Conservation (phyloP, 2,888 invertebrate genomes). For the Acholoe squamosa region DNA sequence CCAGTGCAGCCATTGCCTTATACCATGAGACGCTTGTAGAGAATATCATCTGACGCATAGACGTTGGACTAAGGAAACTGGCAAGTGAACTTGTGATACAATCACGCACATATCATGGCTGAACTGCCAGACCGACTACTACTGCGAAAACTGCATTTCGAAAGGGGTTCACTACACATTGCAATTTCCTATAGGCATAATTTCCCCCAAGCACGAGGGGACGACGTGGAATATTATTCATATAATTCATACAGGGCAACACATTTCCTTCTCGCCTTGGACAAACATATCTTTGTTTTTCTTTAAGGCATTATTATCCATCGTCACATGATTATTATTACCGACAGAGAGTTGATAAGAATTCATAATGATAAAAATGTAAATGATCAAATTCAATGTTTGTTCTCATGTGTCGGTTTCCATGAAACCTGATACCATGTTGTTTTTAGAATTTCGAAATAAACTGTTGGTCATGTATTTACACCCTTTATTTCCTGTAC, state of each 20-base stretch:
- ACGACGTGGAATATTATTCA: background rate
- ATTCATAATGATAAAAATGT: slow-evolving; percentile 6
- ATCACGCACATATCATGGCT: slow-evolving; percentile 55
- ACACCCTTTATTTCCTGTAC: background rate
- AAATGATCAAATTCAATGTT: background rate
- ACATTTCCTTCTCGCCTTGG: slow-evolving; percentile 36
- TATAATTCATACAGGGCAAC: background rate
- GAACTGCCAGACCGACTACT: slow-evolving; percentile 16
- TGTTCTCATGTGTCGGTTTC: slow-evolving; percentile 2
- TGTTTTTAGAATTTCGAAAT: slow-evolving; percentile 13
- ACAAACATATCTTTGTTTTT: slow-evolving; percentile 51
- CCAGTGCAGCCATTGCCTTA: slow-evolving; percentile 11
- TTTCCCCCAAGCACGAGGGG: background rate
- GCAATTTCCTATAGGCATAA: background rate
- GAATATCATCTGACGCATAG: background rate
- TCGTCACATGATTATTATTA: background rate
- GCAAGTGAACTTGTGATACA: slow-evolving; percentile 29
- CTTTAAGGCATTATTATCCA: slow-evolving; percentile 12
- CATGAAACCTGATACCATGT: background rate
- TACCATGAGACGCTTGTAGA: background rate
- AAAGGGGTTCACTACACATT: background rate
- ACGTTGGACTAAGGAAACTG: background rate
- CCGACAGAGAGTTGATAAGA: background rate
- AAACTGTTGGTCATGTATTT: slow-evolving; percentile 14
- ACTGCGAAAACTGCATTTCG: background rate